A percentile compares a stretch with the other conserved stretches of the same genome.
Conservation (phyloP, 2,113 vertebrate genomes). For the Anoplopoma fimbria region DNA sequence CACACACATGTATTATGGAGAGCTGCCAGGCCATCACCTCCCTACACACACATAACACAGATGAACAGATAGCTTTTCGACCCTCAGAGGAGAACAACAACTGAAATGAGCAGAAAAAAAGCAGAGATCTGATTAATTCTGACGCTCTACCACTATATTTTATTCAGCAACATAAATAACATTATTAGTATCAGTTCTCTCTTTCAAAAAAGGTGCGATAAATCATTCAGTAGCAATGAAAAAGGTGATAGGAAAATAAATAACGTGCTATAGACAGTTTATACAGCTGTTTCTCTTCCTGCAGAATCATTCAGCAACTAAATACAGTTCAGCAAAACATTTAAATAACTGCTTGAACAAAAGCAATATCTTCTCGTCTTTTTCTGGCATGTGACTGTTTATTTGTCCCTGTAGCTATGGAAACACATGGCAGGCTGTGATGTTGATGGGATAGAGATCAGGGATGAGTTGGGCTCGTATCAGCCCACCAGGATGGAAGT, state of each 20-base stretch:
- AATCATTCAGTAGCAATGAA: neutral
- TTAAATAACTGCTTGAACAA: slow-evolving; percentile 15
- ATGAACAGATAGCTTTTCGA: neutral
- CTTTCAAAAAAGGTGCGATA: neutral
- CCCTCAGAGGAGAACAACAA: slow-evolving; percentile 4
- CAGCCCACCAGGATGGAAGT: neutral
- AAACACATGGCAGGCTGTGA: slow-evolving; percentile 50
- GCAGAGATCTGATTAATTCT: neutral
- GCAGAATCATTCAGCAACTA: neutral
- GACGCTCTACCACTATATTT: neutral
- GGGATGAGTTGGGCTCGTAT: slow-evolving; percentile 35
- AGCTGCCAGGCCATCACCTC: slow-evolving; percentile 13
- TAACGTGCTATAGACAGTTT: neutral
- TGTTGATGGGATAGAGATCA: slow-evolving; percentile 22
- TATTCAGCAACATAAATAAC: neutral
- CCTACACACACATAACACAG: slow-evolving; percentile 18
- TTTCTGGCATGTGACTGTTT: slow-evolving; percentile 13
- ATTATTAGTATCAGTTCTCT: neutral
- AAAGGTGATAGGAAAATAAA: neutral
- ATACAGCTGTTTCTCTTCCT: neutral
- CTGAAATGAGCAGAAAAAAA: neutral
- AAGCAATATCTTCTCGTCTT: neutral
- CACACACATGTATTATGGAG: slow-evolving; percentile 8
- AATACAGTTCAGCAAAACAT: neutral
- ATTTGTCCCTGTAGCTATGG: slow-evolving; percentile 28